Conservation (phyloP, 2,113 vertebrate species). For the Pangasianodon gigas region DNA sequence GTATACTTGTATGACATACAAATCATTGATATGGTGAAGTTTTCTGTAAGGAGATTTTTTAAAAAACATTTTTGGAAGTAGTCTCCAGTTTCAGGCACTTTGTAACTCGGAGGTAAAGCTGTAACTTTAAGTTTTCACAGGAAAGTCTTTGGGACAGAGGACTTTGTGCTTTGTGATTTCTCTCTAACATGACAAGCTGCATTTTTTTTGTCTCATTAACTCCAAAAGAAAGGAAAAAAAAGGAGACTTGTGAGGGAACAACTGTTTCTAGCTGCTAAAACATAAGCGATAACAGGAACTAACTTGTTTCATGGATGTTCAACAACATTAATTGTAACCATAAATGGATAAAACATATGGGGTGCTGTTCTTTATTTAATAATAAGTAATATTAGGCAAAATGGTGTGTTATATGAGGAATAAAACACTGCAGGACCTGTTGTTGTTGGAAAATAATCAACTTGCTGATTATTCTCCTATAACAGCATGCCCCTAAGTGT, state of each 20-base stretch:
- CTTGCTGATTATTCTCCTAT: not conserved
- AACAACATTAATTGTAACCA: not conserved
- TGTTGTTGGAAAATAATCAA: not conserved
- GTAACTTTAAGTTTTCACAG: not conserved
- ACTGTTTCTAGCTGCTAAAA: not conserved
- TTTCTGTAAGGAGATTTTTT: not conserved
- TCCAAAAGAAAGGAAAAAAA: not conserved
- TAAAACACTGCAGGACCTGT: not conserved
- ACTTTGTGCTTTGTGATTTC: not conserved
- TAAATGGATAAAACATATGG: not conserved
- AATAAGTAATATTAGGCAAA: too few species aligned
- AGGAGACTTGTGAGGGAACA: not conserved
- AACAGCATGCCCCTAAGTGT: not conserved
- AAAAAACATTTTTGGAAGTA: not conserved
- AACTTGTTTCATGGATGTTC: not conserved
- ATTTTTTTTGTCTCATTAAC: not conserved
- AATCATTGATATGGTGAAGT: not conserved
- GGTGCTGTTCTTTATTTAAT: not conserved
- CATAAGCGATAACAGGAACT: not conserved
- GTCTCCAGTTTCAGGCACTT: not conserved
- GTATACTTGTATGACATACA: not conserved
- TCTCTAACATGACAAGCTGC: not conserved
- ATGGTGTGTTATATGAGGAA: not conserved
- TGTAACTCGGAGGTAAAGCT: not conserved
- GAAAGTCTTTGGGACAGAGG: not conserved